A percentile compares a stretch with the other conserved stretches of the same genome.
These are phyloP conservation scores for Diplodus puntazzo DNA, from an alignment of 2,797 vertebrate genomes.

Conservation along the genomic window DNA sequence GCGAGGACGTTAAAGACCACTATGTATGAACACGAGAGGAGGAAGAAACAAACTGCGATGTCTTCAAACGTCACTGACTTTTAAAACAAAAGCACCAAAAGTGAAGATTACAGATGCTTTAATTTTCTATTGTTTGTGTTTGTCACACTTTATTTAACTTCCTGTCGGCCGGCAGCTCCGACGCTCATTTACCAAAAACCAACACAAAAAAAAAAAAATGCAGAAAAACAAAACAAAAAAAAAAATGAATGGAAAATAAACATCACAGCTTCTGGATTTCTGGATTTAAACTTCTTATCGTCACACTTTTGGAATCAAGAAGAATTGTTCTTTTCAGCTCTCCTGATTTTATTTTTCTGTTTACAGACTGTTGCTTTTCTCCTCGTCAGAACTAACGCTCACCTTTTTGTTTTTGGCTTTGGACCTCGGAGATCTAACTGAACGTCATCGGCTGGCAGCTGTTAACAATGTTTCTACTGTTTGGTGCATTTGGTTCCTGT, in stretches of 20 bases:
- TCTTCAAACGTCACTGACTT: constrained; percentile 46
- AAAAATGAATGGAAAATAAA: constrained; percentile 20
- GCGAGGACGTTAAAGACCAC: constrained; percentile 88
- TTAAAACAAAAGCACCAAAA: constrained; percentile 62
- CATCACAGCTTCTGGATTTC: constrained; percentile 34
- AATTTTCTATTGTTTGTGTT: constrained; percentile 49
- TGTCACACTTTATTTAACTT: constrained; percentile 56
- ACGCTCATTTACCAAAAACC: constrained; percentile 31
- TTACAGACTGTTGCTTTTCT: constrained; percentile 53
- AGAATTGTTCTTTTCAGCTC: constrained; percentile 8
- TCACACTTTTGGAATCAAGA: constrained; percentile 40
- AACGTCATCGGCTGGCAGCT: constrained; percentile 79
- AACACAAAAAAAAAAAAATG: neutral
- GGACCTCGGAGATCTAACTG: constrained; percentile 9
- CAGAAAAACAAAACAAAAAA: neutral
- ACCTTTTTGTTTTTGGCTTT: neutral
- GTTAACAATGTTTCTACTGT: constrained; percentile 52
- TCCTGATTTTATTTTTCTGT: constrained; percentile 42
- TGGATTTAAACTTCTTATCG: constrained; percentile 1
- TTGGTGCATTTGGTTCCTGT: constrained; percentile 47
- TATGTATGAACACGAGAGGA: constrained; percentile 79
- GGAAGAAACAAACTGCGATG: constrained; percentile 32
- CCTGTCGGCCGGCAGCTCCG: constrained; percentile 27
- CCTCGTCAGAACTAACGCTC: constrained; percentile 23
- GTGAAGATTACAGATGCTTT: constrained; percentile 73